Base-by-base conservation (phyloP, 2,888 invertebrate genomes). In the Malthinus flaveolus region DNA sequence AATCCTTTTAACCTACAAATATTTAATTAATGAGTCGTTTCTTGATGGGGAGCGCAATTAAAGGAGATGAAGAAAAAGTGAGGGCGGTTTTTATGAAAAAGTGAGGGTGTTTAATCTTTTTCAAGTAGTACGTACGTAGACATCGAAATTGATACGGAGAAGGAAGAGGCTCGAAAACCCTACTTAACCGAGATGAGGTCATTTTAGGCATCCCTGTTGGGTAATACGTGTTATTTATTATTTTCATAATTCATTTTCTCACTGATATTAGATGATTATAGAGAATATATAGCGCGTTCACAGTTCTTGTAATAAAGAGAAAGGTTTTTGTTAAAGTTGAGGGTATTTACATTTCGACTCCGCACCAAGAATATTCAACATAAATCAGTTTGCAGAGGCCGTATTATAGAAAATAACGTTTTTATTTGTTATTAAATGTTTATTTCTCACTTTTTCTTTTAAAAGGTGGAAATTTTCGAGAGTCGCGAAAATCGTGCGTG, bases 151-250 rank as follows among this genome's bases (percentile, higher is more conserved):
- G 50, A 50, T 50, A 56, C 36, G 50, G 46, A 47, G 36, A 47
- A 50, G 23, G 37, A 49, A 55, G 37, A 49, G 49, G 48, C 44
- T 37, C 37, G 32, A 51, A 23, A 56, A 11, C 37, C 33, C 36
- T 45, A 56, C 56, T 50, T 51, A 56, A 56, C 56, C 45, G 50
- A 56, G 56, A 56, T 37, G 49, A 51, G 56, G 46, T 31, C 56
- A 56, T 45, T 56, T 56, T 50, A 56, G 56, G 50, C 50, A 51
- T 56, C 56, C 56, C 56, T 45, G 56, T 46, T 45, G 56, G 50
- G 37, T 56, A 56, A 56, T 56, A 50, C 37, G 46, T 45, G 50
- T 56, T 56, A 56, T 51, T 56, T 56, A 56, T 56, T 56, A 51
- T 51, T 56, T 56, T 56, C 50, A 56, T 50, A 49, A 56, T 36